Conservation (phyloP, 2,113 vertebrate genomes). For the Alethe castanea region DNA sequence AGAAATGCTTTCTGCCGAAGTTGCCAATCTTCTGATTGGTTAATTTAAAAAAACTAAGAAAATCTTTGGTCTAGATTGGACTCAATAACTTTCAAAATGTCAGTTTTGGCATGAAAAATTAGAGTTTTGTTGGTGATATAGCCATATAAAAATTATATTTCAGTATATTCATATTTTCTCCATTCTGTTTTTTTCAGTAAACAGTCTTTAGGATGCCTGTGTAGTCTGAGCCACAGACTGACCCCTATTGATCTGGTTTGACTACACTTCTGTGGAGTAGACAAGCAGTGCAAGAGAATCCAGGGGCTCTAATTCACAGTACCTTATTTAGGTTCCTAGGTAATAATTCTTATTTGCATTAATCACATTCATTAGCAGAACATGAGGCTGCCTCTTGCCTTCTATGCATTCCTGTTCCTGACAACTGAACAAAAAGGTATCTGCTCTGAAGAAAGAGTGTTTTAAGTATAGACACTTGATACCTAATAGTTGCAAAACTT, state of each 20-base stretch:
- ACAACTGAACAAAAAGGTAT: neutral
- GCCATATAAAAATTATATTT: neutral
- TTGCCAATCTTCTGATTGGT: neutral
- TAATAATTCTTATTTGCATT: slow-evolving; percentile 16
- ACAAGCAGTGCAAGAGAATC: neutral
- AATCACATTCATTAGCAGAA: neutral
- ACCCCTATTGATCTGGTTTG: slow-evolving; percentile 27
- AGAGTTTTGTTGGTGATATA: neutral
- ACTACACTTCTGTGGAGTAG: neutral
- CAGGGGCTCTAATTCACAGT: neutral
- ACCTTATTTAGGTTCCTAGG: neutral
- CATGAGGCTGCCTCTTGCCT: rapidly evolving
- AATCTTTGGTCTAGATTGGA: neutral
- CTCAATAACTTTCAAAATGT: neutral
- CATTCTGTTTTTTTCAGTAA: neutral
- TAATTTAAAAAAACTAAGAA: neutral
- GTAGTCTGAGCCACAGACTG: neutral
- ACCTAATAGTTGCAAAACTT: slow-evolving; percentile 60
- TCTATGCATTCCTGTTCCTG: neutral
- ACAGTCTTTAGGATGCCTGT: neutral
- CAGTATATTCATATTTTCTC: neutral
- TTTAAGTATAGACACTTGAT: slow-evolving; percentile 44
- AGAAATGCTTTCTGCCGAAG: neutral
- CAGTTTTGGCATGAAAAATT: neutral
- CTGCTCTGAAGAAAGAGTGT: neutral